These are phyloP conservation scores for Pseudopodoces humilis DNA, from an alignment of 2,113 vertebrate species.

Conservation along the genomic window DNA sequence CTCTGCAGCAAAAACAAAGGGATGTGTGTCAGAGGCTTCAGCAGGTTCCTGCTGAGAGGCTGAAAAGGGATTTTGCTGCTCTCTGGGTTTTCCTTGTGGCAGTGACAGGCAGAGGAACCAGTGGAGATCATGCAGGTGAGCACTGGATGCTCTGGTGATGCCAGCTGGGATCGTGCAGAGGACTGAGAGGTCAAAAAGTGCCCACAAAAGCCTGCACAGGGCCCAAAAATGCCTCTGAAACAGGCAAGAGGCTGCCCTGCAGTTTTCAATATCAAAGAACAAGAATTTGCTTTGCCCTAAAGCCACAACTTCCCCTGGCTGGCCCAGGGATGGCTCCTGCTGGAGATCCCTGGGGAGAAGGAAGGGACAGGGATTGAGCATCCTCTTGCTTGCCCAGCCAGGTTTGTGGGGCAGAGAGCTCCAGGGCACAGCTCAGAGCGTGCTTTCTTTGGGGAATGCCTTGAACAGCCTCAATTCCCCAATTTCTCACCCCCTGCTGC, in stretches of 20 bases:
- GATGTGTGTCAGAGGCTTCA: fast-evolving
- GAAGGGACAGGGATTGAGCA: not conserved
- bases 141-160: not conserved
- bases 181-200: not conserved
- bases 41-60: not conserved
- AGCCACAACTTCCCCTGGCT: not conserved
- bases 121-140: fast-evolving
- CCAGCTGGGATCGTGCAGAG: fast-evolving
- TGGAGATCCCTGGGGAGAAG: not conserved
- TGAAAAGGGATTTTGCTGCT: not conserved
- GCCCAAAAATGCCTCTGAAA: not conserved
- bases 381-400: not conserved
- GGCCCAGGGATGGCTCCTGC: not conserved
- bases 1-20: not conserved
- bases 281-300: not conserved
- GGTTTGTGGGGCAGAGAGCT: not conserved
- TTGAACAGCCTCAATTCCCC: not conserved
- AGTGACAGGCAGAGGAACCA: not conserved
- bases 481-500: fast-evolving
- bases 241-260: not conserved
- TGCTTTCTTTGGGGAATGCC: not conserved
- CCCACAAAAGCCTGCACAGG: not conserved
- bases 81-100: not conserved
- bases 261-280: not conserved
- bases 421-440: not conserved